Base-by-base conservation (phyloP, 2,888 invertebrate species). In the Panopea generosa region DNA sequence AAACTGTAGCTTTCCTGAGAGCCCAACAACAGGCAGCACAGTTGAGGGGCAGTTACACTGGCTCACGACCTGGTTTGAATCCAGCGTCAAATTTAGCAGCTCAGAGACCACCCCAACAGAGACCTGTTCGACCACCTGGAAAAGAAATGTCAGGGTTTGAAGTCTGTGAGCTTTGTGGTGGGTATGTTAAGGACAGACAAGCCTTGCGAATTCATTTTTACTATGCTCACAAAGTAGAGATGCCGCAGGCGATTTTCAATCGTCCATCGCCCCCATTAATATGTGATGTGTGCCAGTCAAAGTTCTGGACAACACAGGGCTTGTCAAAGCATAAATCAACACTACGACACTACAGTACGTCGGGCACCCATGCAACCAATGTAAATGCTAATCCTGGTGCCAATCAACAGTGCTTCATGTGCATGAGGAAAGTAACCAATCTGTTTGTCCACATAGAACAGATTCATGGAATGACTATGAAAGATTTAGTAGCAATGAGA, bases 291-390 rank as follows among this genome's bases (percentile, higher is more conserved):
- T 98, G 98, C 94, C 97, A 97, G 93, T 97, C 96, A 93, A 95
- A 98, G 90, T 99, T 99, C 94, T 99, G 99, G 94, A 98, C 98
- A 50, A 98, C 98, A 93, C 96, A 98, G 93, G 99, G 99, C 20
- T 94, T 99, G 74, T 98, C 98, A 93, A 95, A 99, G 88, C 99
- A 99, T 94, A 94, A 98, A 88, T 94, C 98, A 79, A 98, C 82
- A 29, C 49, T 68, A 7, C 82, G 84, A 50, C 87, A 86, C 67
- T 81, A 73, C 45, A 61, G 50, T 47, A 65, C 70, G 33, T 49
- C 67, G 7, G 24, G 49, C 18, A 53, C 61, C 1, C 49, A 26
- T 40, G 18, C 29, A n/a, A 56, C 49, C 11, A 26, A 65, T 16
- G 20, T 56, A 22, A 16, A 50, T 7, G 52, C 55, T 20, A 67